Base-by-base conservation (phyloP, 2,797 vertebrate genomes). In the Pampus argenteus region DNA sequence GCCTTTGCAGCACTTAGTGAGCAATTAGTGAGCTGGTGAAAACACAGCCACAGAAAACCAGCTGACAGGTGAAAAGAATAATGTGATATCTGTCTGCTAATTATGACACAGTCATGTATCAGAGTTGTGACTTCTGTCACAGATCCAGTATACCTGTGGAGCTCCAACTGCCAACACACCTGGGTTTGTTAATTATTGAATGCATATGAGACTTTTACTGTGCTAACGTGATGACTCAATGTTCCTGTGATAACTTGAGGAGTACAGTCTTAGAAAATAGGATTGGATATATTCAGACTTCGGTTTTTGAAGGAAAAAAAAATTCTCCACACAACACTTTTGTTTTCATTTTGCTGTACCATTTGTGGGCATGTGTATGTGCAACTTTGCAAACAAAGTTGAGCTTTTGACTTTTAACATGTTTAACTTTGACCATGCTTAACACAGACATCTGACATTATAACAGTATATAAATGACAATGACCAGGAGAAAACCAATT, bases 41-140 rank as follows among this genome's bases (percentile, higher is more conserved):
- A 64, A 55, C 23, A 38, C 49, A 40, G 49, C 48, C 10, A 20
- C 9, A 68, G 50, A 69, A 79, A 34, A 63, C 1, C 61, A 50
- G 40, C 51, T 74, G 82, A 81, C 82, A 78, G 74, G 34, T 74
- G 57, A 71, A 74, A 48, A 67, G 38, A 77, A 50, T 2, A 47
- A 17, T 18, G 13, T 8, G 38, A 20, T 68, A 34, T 50, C n/a
- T 55, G 2, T 2, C 54, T 62, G 38, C 56, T 85, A 72, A 83
- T 87, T 81, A 79, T 52, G 42, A 59, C 36, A 47, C 36, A 49
- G 51, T 17, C 2, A 15, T 38, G 61, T n/a, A n/a, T n/a, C n/a
- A n/a, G n/a, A 22, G 50, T 38, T 68, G 36, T 57, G 58, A 71
- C 67, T 73, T 76, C 5, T 2, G 15, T 18, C 18, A 2, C 65